Evolutionary conservation across 92 coral and sea anemone species (phyloP), one percentile per base, ranked within the genome.

Genomic region (Parazoanthus darwini): DNA sequence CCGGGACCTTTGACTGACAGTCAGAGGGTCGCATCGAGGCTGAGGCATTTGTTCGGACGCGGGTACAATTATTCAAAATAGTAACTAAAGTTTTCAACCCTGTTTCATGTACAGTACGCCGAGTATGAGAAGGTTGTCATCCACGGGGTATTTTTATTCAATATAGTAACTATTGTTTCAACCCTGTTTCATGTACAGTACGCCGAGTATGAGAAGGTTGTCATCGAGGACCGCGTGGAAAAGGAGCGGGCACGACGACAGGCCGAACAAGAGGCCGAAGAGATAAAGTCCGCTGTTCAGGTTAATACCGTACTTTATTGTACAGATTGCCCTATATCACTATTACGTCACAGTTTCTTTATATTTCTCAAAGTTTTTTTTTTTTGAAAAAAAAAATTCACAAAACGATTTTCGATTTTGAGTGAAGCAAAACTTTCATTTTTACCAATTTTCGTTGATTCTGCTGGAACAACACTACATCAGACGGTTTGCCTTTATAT

Each of bases 61-160:
- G 33, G 33, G 33, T 29, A 29, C 33, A 29, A 29, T 29, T 29
- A 29, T 29, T 29, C 59, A 54, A 14, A 13, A 54, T 54, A 51
- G 58, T 51, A 51, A 51, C 58, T 2, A 51, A 0, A 8, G 8
- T 18, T 65, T 29, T 29, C 42, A 4, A 22, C 54, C 39, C 15
- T 25, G 29, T 89, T 72, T 39, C 51, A 63, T 79, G 68, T 29
- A 29, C 91, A 97, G 99, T 97, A 97, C 84, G 92, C 99, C 15
- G 99, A 97, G 81, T 97, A 97, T 76, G 99, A 97, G 87, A 97
- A 97, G 79, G 99, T 97, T 88, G 99, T 97, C n/a, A 97, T 97
- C 39, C 33, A 29, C 33, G 33, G 33, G 33, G 33, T 29, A 29
- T 29, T 29, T 0, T 29, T 29, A 29, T 29, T 29, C 59, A 54